These are phyloP conservation scores for Bovichtus variegatus DNA, from an alignment of 2,797 vertebrate species.

Conservation along the genomic window DNA sequence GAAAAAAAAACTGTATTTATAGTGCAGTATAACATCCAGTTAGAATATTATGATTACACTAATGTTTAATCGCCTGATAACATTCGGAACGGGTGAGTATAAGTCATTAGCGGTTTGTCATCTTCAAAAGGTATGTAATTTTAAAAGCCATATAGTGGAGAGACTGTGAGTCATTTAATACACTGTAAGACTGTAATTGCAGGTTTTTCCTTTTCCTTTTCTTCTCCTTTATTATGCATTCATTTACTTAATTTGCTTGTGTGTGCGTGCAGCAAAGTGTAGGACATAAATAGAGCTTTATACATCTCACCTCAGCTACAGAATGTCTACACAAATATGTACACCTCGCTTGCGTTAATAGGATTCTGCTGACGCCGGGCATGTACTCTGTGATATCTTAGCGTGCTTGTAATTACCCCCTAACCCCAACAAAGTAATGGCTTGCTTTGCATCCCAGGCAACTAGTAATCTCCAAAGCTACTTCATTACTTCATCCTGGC, in stretches of 20 bases:
- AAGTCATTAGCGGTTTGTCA: too few relatives aligned
- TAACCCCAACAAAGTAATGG: constrained; percentile 69
- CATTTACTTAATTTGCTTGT: constrained; percentile 32
- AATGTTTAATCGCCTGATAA: too few relatives aligned
- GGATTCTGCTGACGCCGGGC: constrained; percentile 47
- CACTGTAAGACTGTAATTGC: neutral
- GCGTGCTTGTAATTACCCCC: constrained; percentile 68
- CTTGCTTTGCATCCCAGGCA: constrained; percentile 29
- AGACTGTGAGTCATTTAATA: neutral
- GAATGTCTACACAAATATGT: constrained; percentile 32
- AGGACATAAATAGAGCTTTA: constrained; percentile 26
- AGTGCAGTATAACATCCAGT: too few relatives aligned
- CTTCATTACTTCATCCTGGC: constrained; percentile 41
- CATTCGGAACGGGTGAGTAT: too few relatives aligned
- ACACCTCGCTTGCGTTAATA: constrained; percentile 48
- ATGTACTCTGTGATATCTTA: constrained; percentile 49
- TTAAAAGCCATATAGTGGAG: neutral
- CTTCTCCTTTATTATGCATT: constrained; percentile 3
- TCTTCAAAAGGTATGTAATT: neutral
- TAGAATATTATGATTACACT: too few relatives aligned
- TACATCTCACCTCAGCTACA: constrained; percentile 11
- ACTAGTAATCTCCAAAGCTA: constrained; percentile 44
- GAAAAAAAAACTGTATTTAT: neutral
- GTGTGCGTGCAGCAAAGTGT: neutral
- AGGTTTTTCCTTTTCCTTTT: neutral